These are phyloP conservation scores for Tragelaphus strepsiceros DNA, from an alignment of 2,113 vertebrate genomes.

Conservation along the genomic window DNA sequence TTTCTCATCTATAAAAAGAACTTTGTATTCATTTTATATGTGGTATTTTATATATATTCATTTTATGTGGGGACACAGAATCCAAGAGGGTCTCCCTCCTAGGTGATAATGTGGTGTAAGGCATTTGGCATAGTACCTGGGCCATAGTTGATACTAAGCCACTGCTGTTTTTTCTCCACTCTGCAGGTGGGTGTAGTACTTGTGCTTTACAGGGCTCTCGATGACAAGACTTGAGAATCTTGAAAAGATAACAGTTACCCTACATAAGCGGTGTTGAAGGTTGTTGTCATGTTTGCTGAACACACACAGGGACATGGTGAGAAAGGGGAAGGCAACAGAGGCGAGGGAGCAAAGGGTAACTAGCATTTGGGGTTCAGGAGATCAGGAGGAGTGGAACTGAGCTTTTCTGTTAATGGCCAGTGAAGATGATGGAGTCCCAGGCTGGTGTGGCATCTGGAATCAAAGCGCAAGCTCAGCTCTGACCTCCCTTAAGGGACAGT, in stretches of 20 bases:
- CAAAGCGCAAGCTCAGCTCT: background rate
- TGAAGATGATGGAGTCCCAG: too few relatives aligned
- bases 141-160: rapidly evolving
- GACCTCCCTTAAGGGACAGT: background rate
- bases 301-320: background rate
- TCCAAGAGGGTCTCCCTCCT: background rate
- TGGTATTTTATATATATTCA: background rate
- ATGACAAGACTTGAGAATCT: background rate
- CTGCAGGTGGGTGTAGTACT: too few relatives aligned
- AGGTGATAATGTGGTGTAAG: background rate
- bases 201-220: background rate
- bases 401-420: background rate
- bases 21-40: background rate
- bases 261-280: background rate
- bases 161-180: background rate
- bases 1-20: background rate
- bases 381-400: background rate
- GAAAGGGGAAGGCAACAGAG: background rate
- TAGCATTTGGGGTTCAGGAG: background rate
- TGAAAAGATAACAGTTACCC: background rate
- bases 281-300: background rate
- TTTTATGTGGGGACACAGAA: background rate
- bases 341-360: background rate
- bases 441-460: background rate
- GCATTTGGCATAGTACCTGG: background rate